Conservation (phyloP, 2,113 vertebrate species). For the Aspiorhynchus laticeps region DNA sequence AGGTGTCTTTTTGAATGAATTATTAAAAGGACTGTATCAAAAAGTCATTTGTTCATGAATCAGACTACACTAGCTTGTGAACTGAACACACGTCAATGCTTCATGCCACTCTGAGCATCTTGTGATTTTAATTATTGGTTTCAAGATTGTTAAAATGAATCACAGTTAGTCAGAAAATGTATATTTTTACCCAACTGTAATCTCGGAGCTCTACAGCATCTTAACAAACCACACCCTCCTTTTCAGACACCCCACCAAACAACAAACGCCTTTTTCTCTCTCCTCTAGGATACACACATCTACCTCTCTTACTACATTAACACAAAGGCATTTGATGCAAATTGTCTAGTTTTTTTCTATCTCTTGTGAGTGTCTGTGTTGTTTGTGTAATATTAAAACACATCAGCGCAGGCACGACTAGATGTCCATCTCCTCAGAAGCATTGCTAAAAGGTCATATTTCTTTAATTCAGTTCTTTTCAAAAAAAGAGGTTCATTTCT, state of each 20-base stretch:
- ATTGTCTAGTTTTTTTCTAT: neutral
- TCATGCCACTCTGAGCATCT: neutral
- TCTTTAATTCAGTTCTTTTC: conserved; percentile 27
- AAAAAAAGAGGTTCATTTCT: conserved; percentile 1
- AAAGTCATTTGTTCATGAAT: neutral
- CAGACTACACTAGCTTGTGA: neutral
- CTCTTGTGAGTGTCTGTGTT: neutral
- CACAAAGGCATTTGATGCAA: neutral
- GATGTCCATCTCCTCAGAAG: neutral
- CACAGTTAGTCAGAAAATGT: neutral
- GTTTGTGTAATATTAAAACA: neutral
- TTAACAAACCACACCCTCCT: neutral
- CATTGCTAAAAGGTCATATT: conserved; percentile 30
- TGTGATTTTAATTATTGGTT: neutral
- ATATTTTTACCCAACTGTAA: neutral
- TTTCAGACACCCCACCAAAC: neutral
- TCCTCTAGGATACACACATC: neutral
- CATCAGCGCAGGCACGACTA: neutral
- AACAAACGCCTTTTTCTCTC: neutral
- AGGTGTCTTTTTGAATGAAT: neutral
- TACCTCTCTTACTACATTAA: neutral
- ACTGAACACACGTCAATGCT: neutral
- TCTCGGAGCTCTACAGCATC: neutral
- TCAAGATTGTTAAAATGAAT: neutral
- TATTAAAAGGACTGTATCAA: neutral